Evolutionary conservation across 2,797 vertebrate species (phyloP).

Genomic region (Danio albolineatus): DNA sequence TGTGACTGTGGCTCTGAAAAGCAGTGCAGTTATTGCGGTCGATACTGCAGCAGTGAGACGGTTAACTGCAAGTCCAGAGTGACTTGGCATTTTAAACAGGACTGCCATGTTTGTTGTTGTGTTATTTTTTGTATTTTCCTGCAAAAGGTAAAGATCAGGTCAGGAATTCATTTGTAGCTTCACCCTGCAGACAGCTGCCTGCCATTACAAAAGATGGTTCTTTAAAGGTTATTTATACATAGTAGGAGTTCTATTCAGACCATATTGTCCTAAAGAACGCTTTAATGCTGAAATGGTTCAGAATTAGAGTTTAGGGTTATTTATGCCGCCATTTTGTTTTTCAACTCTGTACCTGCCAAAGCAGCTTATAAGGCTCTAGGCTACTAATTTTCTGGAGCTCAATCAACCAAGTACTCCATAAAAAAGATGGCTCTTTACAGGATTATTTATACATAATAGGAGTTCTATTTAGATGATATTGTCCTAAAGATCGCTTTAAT

Average conservation of each 20-base stretch:
- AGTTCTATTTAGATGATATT: no score
- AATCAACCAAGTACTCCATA: no score
- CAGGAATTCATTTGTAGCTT: constrained; percentile 51
- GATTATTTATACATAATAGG: no score
- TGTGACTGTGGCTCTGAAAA: constrained; percentile 2
- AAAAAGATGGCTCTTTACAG: no score
- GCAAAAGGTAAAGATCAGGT: constrained; percentile 57
- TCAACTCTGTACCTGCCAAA: not conserved
- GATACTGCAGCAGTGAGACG: constrained; percentile 14
- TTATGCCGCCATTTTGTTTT: not conserved
- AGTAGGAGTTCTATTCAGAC: no score
- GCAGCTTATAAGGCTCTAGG: not conserved
- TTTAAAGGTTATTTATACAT: no score
- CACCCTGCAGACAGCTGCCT: not conserved
- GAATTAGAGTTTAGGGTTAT: not conserved
- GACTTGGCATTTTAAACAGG: constrained; percentile 63
- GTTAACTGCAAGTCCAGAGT: constrained; percentile 1
- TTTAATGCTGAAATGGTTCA: not conserved
- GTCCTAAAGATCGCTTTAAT: no score
- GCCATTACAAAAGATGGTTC: not conserved
- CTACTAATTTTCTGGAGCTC: not conserved
- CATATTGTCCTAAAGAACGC: no score
- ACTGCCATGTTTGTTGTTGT: constrained; percentile 48
- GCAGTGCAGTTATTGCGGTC: not conserved
- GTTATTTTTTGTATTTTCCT: constrained; percentile 1